phyloP scores from a whole-genome alignment of 2,797 vertebrate genomes.

The Trematomus bernacchii region DNA sequence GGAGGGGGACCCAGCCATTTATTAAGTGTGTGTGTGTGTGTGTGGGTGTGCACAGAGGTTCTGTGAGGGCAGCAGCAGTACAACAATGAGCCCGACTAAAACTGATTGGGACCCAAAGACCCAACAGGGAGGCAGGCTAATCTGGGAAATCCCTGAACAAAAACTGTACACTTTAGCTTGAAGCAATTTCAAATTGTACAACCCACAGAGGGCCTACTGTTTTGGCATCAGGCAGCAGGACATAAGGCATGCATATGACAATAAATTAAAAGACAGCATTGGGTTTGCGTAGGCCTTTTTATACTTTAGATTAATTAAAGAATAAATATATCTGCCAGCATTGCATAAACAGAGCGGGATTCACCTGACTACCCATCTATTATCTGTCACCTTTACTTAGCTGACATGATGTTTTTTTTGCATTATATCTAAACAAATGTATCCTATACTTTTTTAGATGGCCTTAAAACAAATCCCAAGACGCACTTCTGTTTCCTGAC shows the following conservation, averaged over 20 bases:
- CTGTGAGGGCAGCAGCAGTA: conserved; percentile 45
- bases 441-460: conserved; percentile 1
- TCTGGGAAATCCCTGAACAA: conserved; percentile 66
- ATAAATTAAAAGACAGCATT: conserved; percentile 12
- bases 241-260: background rate
- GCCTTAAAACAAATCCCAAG: conserved; percentile 25
- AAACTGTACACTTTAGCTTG: conserved; percentile 42
- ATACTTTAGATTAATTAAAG: background rate
- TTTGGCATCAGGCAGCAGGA: background rate
- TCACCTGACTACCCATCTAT: background rate
- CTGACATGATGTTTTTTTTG: background rate
- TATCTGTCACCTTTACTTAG: background rate
- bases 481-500: conserved; percentile 37
- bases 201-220: conserved; percentile 11
- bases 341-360: background rate
- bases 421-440: background rate
- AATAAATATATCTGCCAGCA: background rate
- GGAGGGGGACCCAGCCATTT: conserved; percentile 84
- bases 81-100: conserved; percentile 62
- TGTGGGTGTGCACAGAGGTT: conserved; percentile 17
- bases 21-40: conserved; percentile 67
- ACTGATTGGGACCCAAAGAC: conserved; percentile 58
- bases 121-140: conserved; percentile 58
- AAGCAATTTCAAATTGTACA: conserved; percentile 22
- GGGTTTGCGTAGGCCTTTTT: background rate